Conservation (phyloP, 2,888 invertebrate genomes). For the Eumerus sabulonum region DNA sequence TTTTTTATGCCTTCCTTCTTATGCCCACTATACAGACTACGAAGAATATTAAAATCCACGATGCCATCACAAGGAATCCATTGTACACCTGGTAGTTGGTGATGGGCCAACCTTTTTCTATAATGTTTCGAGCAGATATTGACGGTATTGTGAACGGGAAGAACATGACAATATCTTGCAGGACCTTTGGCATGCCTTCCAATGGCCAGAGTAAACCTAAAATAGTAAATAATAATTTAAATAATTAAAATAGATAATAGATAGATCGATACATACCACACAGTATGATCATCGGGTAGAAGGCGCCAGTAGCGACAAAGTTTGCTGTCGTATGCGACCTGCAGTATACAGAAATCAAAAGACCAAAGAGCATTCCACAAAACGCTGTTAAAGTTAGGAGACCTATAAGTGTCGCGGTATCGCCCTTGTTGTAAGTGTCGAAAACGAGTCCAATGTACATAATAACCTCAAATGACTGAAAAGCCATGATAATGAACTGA, state of each 20-base stretch:
- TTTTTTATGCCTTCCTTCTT: constrained; percentile 78
- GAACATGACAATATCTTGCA: constrained; percentile 83
- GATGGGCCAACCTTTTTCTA: constrained; percentile 87
- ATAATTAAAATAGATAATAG: not conserved
- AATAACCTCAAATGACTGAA: constrained; percentile 83
- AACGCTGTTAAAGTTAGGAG: constrained; percentile 87
- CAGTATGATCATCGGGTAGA: constrained; percentile 92
- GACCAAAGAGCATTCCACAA: constrained; percentile 91
- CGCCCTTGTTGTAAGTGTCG: constrained; percentile 78
- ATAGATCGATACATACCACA: constrained; percentile 83
- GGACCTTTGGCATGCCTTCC: constrained; percentile 83
- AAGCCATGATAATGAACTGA: constrained; percentile 85
- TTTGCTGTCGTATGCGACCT: constrained; percentile 89
- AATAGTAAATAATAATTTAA: too few relatives aligned
- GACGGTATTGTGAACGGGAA: constrained; percentile 91
- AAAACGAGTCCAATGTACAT: constrained; percentile 78
- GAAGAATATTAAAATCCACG: constrained; percentile 83
- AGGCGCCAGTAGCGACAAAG: constrained; percentile 91
- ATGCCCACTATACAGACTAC: constrained; percentile 81
- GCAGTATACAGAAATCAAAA: constrained; percentile 89
- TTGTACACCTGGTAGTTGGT: constrained; percentile 84
- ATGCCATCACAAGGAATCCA: constrained; percentile 85
- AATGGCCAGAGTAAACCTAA: constrained; percentile 84
- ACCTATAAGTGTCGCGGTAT: constrained; percentile 80
- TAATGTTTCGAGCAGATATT: constrained; percentile 86